phyloP scores from a whole-genome alignment of 2,797 vertebrate species.

The Danio tinwini region DNA sequence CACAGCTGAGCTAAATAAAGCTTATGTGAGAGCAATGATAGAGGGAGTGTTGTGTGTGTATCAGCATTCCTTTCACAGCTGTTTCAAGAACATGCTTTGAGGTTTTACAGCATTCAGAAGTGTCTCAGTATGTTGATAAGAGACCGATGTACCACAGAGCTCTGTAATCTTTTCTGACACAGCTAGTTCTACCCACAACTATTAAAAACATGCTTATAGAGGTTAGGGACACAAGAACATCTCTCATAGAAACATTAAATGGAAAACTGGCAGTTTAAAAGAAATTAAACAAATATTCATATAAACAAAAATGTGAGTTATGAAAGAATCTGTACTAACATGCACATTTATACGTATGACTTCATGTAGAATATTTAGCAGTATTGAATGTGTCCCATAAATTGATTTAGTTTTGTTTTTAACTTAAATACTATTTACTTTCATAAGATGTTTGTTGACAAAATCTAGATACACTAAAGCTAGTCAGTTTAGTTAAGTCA shows the following conservation, averaged over 20 bases:
- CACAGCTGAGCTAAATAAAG: slow-evolving; percentile 44
- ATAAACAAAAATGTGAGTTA: too few relatives aligned
- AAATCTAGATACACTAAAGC: too few relatives aligned
- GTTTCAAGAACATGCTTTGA: slow-evolving; percentile 41
- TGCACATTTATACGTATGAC: background rate
- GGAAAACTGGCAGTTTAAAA: background rate
- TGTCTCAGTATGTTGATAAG: slow-evolving; percentile 19
- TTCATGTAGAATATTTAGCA: background rate
- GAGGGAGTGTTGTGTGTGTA: slow-evolving; percentile 21
- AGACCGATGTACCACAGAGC: background rate
- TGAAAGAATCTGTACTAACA: background rate
- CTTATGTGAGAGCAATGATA: slow-evolving; percentile 20
- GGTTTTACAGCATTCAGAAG: slow-evolving; percentile 30
- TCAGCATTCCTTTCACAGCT: slow-evolving; percentile 46
- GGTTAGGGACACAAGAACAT: background rate
- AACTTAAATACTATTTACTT: too few relatives aligned
- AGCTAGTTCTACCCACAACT: background rate
- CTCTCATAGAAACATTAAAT: background rate
- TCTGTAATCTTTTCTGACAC: background rate
- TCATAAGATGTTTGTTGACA: too few relatives aligned
- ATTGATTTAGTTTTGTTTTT: too few relatives aligned
- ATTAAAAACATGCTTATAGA: background rate
- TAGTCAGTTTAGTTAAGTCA: too few relatives aligned
- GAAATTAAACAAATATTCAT: background rate
- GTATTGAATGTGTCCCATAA: background rate